Base-by-base conservation (phyloP, 2,113 vertebrate species). In the Mus pahari region DNA sequence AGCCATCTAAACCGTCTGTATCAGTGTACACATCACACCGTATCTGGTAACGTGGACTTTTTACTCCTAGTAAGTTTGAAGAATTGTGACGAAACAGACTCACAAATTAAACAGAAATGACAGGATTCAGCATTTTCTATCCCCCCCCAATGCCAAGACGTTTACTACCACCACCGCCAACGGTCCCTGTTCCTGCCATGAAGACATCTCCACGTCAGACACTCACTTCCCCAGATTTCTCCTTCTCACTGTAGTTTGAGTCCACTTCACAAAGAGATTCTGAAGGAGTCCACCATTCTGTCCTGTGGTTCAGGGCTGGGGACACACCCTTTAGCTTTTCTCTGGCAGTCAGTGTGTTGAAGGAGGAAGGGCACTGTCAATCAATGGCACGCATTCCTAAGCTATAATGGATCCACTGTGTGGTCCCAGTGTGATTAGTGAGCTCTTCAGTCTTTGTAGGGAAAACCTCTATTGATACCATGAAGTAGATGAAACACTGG, bases 401-500 rank as follows among this genome's bases (percentile, higher is more conserved):
- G 91, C 78, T 81, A 68, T 77, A 88, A 64, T 62, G 58, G 87
- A 90, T 66, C 75, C 60, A 91, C 77, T 70, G 94, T 93, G 48
- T 66, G 53, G 8, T 50, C 89, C 42, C 75, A 71, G 81, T 93
- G 90, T 97, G 90, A 39, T 95, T 86, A 94, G 92, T 64, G 95
- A 70, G 86, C 94, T 97, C 97, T 95, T 53, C 66, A 53, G 83
- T 96, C 86, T 60, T 20, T 28, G 26, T 45, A 77, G 62, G 96
- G 94, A 95, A 96, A 94, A 95, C 91, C 70, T 86, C 93, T 94
- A 82, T 68, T 94, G 96, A 94, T 95, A 73, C 26, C 26, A 82
- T 86, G 95, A 96, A 92, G 70, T 26, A 96, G 86, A 86, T 55
- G 24, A 87, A 93, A 78, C 16, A 13, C 66, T 42, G 48, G 73